Evolutionary conservation across 2,888 invertebrate species (phyloP), one percentile per base, ranked within the genome.

Genomic region (Morpho achilles): DNA sequence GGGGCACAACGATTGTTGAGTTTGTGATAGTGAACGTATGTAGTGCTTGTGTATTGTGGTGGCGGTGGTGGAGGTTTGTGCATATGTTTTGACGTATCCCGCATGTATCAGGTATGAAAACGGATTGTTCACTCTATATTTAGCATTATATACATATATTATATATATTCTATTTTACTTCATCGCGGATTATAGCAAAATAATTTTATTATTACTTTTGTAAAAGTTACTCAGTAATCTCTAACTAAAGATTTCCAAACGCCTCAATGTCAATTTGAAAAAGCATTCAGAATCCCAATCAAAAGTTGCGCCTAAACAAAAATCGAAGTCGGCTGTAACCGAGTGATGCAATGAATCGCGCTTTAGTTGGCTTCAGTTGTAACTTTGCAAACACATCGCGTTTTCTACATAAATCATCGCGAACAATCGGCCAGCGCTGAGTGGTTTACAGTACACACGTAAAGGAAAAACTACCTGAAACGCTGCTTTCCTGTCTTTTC

Each of bases 371-470:
- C 47, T 42, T 56, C 56, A 56, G 58, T 56, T 42, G 51, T 59
- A 55, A 67, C 64, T 71, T 67, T 58, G 63, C 64, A 67, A 69
- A 68, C 67, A 68, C 67, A 64, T 69, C 64, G 67, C 68, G 69
- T 71, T 69, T 63, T 61, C 62, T 63, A 72, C 72, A 74, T 74
- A 72, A 74, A 73, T 74, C 72, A 74, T 72, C 66, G 67, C 61
- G 60, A 63, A 68, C 68, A 67, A 66, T 64, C 61, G 56, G 64
- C 61, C 51, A 55, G 63, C 66, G 59, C 59, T 69, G 68, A 68
- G 69, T 68, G 67, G 64, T 64, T 68, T 67, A 64, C 54, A 59
- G 56, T 51, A 69, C 58, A 60, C 49, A 60, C 56, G 52, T 41
- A 23, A 7, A 8, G 7, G 16, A 45, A 10, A 48, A 5, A 22